Evolutionary conservation across 2,888 invertebrate genomes (phyloP).

Genomic region (Aphrophora alni): DNA sequence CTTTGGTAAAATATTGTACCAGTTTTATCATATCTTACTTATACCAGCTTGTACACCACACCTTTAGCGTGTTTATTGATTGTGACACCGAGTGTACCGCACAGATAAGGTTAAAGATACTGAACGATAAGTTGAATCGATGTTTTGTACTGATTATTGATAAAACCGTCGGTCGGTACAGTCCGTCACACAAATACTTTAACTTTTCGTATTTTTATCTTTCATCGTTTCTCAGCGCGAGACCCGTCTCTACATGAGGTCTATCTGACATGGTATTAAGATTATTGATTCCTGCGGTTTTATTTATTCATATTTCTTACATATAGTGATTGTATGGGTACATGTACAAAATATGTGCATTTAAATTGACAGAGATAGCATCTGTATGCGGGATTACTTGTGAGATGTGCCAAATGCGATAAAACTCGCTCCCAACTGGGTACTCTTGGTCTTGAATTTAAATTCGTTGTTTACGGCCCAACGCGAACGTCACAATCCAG

Average conservation of each 20-base stretch:
- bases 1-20: no score
- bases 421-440: slow-evolving; percentile 4
- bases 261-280: background rate
- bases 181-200: background rate
- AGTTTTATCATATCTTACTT: background rate
- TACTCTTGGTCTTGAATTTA: background rate
- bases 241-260: background rate
- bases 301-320: slow-evolving; percentile 4
- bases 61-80: background rate
- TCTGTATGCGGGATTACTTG: background rate
- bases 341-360: slow-evolving; percentile 4
- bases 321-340: background rate
- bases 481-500: background rate
- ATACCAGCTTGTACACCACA: slow-evolving; percentile 9
- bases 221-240: background rate
- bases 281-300: slow-evolving; percentile 2
- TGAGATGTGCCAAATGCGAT: background rate
- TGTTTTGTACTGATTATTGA: slow-evolving; percentile 9
- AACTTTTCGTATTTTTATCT: background rate
- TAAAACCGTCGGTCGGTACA: background rate
- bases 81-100: background rate
- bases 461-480: background rate
- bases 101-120: background rate
- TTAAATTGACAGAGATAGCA: background rate
- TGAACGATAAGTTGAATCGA: background rate